Conservation (phyloP, 2,797 vertebrate species). For the Lepilemur ruficaudatus region DNA sequence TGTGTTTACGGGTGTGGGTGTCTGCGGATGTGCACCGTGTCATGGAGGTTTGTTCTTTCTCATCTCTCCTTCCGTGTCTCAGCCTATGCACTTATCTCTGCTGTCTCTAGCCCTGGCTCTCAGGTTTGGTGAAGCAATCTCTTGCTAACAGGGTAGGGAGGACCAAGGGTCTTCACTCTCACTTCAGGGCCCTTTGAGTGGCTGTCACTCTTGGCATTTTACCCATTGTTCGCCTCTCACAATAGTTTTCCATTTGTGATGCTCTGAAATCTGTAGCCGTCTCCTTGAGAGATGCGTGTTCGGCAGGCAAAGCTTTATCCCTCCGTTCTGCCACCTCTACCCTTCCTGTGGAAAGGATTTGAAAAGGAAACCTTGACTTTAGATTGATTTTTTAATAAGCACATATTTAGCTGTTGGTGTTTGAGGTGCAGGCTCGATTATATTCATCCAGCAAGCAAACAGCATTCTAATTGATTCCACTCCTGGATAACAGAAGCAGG, state of each 20-base stretch:
- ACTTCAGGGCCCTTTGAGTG: not conserved
- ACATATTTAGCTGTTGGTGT: conserved; percentile 86
- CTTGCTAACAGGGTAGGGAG: not conserved
- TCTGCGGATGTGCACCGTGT: not conserved
- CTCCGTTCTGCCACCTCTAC: accelerated
- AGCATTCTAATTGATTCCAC: conserved; percentile 87
- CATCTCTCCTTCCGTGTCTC: not conserved
- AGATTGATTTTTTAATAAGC: conserved; percentile 87
- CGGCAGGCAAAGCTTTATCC: conserved; percentile 56
- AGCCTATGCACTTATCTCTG: too few species aligned
- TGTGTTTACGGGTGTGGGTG: not conserved
- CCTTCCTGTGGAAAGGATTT: conserved; percentile 66
- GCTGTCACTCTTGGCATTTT: accelerated
- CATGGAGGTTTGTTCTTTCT: not conserved
- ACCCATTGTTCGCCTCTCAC: not conserved
- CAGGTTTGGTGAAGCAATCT: not conserved
- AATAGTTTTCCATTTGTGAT: conserved; percentile 31
- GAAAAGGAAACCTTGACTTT: conserved; percentile 82
- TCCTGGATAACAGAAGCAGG: conserved; percentile 83
- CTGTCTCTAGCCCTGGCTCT: too few species aligned
- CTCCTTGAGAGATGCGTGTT: conserved; percentile 55
- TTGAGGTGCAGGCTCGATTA: conserved; percentile 80
- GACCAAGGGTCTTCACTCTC: not conserved
- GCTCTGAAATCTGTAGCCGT: conserved; percentile 38
- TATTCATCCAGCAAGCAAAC: conserved; percentile 79